phyloP scores from a whole-genome alignment of 2,888 invertebrate species.

The Gibbula magus region DNA sequence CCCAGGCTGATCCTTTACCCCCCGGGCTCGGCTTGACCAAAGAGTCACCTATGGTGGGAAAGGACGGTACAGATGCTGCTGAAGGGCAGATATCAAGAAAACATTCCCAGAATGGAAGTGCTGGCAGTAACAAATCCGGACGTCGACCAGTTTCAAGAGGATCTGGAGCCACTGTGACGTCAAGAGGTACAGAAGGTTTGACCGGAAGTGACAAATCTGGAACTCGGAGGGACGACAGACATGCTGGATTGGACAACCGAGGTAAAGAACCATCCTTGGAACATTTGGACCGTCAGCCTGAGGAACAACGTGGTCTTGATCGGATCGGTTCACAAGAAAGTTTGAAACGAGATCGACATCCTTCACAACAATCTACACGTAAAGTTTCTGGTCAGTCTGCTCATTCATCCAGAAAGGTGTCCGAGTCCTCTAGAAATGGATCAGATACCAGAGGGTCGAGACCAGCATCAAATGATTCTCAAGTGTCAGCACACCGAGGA shows the following conservation, averaged over 20 bases:
- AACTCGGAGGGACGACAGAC: constrained; percentile 40
- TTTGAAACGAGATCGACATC: background rate
- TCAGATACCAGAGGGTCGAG: background rate
- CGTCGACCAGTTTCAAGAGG: constrained; percentile 12
- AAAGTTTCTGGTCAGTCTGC: background rate
- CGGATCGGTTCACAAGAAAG: constrained; percentile 21
- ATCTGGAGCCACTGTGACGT: background rate
- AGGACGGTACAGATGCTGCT: background rate
- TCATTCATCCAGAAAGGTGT: background rate
- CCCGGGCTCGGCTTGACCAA: constrained; percentile 56
- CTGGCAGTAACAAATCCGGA: background rate
- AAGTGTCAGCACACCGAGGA: background rate
- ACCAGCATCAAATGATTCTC: background rate
- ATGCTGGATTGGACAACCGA: constrained; percentile 41
- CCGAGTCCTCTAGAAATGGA: background rate
- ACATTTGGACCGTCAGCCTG: constrained; percentile 34
- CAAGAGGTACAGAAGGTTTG: constrained; percentile 18
- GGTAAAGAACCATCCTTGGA: constrained; percentile 37
- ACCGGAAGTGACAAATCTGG: constrained; percentile 27
- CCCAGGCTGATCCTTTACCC: constrained; percentile 71
- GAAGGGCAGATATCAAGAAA: background rate
- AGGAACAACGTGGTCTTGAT: constrained; percentile 34
- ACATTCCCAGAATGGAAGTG: background rate
- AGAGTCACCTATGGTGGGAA: constrained; percentile 50
- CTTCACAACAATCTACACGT: background rate